Evolutionary conservation across 1,140 invertebrate genomes (phyloP), one percentile per base, ranked within the genome.

Genomic region (Notospermus geniculatus): DNA sequence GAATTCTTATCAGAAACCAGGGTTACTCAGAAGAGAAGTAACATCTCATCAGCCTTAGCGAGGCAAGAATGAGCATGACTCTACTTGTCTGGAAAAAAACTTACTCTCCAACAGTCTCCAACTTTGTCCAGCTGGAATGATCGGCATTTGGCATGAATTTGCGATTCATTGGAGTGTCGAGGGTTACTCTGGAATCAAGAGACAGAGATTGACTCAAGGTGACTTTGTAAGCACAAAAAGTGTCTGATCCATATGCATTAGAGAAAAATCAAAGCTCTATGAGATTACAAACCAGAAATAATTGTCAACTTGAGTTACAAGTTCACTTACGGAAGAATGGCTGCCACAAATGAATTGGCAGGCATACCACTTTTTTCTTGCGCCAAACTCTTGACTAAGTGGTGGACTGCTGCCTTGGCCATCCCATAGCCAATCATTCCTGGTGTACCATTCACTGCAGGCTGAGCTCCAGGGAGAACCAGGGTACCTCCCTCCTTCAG

Each of bases 131-230:
- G 4, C 89, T 87, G 32, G 88, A 84, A 64, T 89, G 89, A 79
- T 98, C 95, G 36, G 95, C 95, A 75, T 96, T 89, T 2, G 95
- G 89, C 97, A 99, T 99, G 90, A 91, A 98, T 83, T 99, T 98
- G 63, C 97, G 85, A 68, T 88, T 88, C 95, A 98, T 98, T 64
- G 95, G 94, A 0, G 97, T 99, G 76, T 99, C 96, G 43, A 99
- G 83, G 29, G 95, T 99, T 0, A 97, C 84, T 1, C 80, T 82
- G 69, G 28, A 69, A n/a, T 29, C 36, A 63, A 57, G 41, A 58
- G 2, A 30, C 11, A 50, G n/a, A n/a, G n/a, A n/a, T n/a, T n/a
- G n/a, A n/a, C n/a, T n/a, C n/a, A n/a, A n/a, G n/a, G n/a, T n/a
- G n/a, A n/a, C n/a, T n/a, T n/a, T n/a, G n/a, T n/a, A n/a, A n/a